Percentiles rank a stretch among this genome's conserved stretches.
Evolutionary conservation across 1,140 invertebrate genomes (phyloP).

Genomic region (Pseudachorutes palmiensis): DNA sequence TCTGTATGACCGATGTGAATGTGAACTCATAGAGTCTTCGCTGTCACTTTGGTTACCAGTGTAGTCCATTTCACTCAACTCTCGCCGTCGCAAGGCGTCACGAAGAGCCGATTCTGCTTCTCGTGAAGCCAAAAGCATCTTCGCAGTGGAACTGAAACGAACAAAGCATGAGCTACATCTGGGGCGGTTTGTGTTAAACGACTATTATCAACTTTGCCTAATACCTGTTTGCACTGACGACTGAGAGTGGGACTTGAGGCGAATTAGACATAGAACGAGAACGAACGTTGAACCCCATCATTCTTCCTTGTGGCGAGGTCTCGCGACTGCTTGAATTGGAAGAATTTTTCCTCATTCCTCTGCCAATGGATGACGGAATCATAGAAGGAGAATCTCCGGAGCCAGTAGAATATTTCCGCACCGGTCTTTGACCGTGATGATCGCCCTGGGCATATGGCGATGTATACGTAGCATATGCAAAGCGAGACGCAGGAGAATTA

Average conservation of each 20-base stretch:
- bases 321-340: conserved; percentile 36
- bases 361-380: conserved; percentile 18
- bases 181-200: neutral
- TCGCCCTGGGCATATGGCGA: conserved; percentile 31
- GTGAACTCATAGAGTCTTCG: conserved; percentile 36
- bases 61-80: conserved; percentile 32
- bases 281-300: conserved; percentile 23
- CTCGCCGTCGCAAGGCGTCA: conserved; percentile 28
- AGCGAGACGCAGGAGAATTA: conserved; percentile 36
- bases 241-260: conserved; percentile 24
- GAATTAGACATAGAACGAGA: conserved; percentile 34
- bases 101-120: conserved; percentile 34
- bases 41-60: conserved; percentile 37
- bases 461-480: conserved; percentile 33
- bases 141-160: conserved; percentile 28
- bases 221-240: conserved; percentile 9
- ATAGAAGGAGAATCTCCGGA: conserved; percentile 7
- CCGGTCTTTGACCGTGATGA: neutral
- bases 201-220: too few species aligned
- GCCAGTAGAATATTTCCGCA: neutral
- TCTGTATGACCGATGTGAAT: conserved; percentile 31
- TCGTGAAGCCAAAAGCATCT: conserved; percentile 32
- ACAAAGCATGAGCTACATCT: neutral
- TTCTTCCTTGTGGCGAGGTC: conserved; percentile 29
- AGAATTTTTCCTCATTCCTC: conserved; percentile 29